Conservation (phyloP, 2,113 vertebrate genomes). For the Gila orcuttii region DNA sequence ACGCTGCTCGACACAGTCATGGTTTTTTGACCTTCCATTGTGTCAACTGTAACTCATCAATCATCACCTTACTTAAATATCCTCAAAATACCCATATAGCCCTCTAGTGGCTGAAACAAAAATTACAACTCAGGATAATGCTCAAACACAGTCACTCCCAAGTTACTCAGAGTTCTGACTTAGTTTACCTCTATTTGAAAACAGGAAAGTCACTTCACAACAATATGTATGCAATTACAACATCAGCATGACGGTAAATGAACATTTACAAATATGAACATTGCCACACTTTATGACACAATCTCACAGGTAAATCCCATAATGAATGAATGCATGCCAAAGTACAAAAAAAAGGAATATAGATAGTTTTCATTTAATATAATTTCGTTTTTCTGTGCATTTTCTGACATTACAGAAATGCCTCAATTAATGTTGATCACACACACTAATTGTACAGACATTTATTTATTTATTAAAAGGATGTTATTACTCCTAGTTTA, state of each 20-base stretch:
- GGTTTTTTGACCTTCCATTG: too few species aligned
- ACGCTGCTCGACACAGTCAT: too few species aligned
- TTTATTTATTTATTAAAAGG: background rate
- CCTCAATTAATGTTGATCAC: background rate
- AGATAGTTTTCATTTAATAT: too few species aligned
- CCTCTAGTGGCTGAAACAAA: too few species aligned
- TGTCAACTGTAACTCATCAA: too few species aligned
- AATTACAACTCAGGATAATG: too few species aligned
- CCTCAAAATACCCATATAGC: too few species aligned
- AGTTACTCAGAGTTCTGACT: background rate
- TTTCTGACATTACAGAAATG: background rate
- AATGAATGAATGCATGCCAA: too few species aligned
- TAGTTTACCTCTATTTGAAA: background rate
- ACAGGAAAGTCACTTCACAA: background rate
- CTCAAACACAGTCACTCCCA: background rate
- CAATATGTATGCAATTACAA: background rate
- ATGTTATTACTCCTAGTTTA: background rate
- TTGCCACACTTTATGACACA: background rate
- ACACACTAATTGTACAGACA: background rate
- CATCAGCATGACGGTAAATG: background rate
- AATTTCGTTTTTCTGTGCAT: too few species aligned
- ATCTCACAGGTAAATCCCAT: background rate
- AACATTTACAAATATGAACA: background rate
- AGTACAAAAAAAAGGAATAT: too few species aligned
- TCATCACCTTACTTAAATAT: too few species aligned